Conservation (phyloP, 2,113 vertebrate species). For the Tetrax tetrax region DNA sequence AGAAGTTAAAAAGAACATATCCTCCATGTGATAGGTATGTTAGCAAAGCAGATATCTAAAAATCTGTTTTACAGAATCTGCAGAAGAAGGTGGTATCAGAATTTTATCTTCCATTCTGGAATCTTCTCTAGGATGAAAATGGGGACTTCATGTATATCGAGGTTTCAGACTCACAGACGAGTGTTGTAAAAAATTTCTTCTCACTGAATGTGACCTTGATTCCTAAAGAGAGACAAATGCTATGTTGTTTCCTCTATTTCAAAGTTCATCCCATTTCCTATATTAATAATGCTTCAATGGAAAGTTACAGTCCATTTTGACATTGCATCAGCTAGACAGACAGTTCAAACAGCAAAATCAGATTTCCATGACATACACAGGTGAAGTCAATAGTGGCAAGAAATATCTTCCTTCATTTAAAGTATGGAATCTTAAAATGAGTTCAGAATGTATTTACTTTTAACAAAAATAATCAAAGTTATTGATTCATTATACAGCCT, state of each 20-base stretch:
- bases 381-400: background rate
- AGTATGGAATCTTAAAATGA: background rate
- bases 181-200: constrained; percentile 65
- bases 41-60: constrained; percentile 12
- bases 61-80: constrained; percentile 63
- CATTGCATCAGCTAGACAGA: background rate
- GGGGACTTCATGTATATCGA: constrained; percentile 27
- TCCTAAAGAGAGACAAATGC: constrained; percentile 71
- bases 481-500: background rate
- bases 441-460: background rate
- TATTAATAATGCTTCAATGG: background rate
- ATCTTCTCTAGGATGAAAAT: constrained; percentile 55
- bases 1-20: constrained; percentile 5
- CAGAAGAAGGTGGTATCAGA: constrained; percentile 37
- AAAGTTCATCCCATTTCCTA: background rate
- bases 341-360: background rate
- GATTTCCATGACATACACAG: background rate
- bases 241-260: background rate
- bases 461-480: background rate
- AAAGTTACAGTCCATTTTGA: background rate
- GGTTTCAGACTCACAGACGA: constrained; percentile 56
- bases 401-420: background rate
- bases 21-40: background rate
- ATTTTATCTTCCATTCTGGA: constrained; percentile 62
- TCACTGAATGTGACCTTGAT: constrained; percentile 61